Conservation (phyloP, 2,113 vertebrate species). For the Notothenia rossii region DNA sequence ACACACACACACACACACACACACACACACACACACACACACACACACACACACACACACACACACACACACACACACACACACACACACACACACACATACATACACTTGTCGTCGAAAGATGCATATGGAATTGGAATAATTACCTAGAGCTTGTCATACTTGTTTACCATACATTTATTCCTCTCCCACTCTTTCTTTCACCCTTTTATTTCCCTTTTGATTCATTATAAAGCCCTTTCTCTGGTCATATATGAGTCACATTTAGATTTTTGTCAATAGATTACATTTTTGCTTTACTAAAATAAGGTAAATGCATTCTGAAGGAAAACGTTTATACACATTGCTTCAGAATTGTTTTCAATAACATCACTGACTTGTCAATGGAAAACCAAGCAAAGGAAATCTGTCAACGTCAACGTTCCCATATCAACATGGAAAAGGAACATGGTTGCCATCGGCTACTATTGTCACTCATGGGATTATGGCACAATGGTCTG, state of each 20-base stretch:
- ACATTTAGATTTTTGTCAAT: not conserved
- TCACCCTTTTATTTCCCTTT: not conserved
- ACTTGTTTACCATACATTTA: too few relatives aligned
- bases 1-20: too few relatives aligned
- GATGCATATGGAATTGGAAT: not conserved
- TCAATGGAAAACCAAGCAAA: not conserved
- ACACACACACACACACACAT: constrained; percentile 21
- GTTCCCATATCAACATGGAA: constrained; percentile 29
- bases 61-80: constrained; percentile 30
- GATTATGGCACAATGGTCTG: constrained; percentile 52
- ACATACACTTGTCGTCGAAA: constrained; percentile 30
- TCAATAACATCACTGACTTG: not conserved
- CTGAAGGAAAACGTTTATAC: not conserved
- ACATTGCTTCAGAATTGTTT: not conserved
- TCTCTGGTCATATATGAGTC: not conserved
- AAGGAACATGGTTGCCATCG: constrained; percentile 52
- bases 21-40: too few relatives aligned
- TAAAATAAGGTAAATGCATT: not conserved
- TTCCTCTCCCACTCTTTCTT: not conserved
- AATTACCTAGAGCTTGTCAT: not conserved
- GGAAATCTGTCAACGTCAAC: constrained; percentile 34
- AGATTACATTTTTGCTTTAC: not conserved
- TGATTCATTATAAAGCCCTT: not conserved
- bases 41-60: constrained; percentile 44
- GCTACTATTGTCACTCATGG: constrained; percentile 55